phyloP scores from a whole-genome alignment of 1,140 invertebrate species.

The Zaprionus kolodkinae region DNA sequence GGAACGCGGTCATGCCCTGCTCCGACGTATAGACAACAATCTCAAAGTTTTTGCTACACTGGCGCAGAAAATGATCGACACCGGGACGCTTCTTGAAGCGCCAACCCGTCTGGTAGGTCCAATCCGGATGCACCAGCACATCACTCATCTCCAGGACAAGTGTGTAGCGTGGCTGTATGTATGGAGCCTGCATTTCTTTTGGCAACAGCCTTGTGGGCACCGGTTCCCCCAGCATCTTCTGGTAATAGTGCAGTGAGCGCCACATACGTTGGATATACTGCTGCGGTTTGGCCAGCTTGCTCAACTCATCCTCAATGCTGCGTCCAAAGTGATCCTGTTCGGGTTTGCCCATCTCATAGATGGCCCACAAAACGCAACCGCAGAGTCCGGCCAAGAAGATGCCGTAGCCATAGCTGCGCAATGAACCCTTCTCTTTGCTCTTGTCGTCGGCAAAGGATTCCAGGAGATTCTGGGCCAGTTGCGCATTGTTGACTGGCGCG shows the following conservation, averaged over 20 bases:
- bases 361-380: conserved; percentile 85
- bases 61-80: conserved; percentile 96
- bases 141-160: conserved; percentile 98
- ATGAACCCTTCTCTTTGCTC: neutral
- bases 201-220: conserved; percentile 96
- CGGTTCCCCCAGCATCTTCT: conserved; percentile 96
- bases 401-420: conserved; percentile 23
- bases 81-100: conserved; percentile 99
- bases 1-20: conserved; percentile 94
- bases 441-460: neutral
- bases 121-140: conserved; percentile 98
- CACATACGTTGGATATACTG: conserved; percentile 91
- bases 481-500: neutral
- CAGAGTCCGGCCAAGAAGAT: conserved; percentile 85
- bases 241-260: conserved; percentile 91
- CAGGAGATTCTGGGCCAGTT: neutral
- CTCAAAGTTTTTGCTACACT: conserved; percentile 96
- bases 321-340: conserved; percentile 89
- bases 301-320: conserved; percentile 92
- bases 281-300: conserved; percentile 87
- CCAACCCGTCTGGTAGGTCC: conserved; percentile 93
- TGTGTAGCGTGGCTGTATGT: conserved; percentile 98
- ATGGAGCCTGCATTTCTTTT: conserved; percentile 95
- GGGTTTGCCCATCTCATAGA: conserved; percentile 90
- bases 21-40: conserved; percentile 98